These are phyloP conservation scores for Thysanoteuthis rhombus DNA, from an alignment of 2,888 invertebrate genomes.

Conservation along the genomic window DNA sequence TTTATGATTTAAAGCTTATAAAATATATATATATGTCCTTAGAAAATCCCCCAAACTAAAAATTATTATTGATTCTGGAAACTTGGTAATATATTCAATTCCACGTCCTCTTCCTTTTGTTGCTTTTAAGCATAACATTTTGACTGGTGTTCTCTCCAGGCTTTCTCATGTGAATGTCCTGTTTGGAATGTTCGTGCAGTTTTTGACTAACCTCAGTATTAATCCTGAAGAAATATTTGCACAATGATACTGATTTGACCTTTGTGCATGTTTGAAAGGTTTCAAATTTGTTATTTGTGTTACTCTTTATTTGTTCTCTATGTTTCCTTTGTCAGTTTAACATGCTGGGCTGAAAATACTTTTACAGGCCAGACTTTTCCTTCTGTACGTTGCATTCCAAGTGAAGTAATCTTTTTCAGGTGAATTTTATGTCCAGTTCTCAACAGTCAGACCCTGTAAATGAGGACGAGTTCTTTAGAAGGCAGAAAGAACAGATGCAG, in stretches of 20 bases:
- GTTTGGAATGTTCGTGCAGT: background rate
- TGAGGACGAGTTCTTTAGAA: background rate
- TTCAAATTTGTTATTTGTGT: background rate
- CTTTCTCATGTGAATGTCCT: background rate
- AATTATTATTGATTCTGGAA: too few relatives aligned
- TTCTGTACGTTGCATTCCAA: background rate
- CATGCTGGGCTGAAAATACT: background rate
- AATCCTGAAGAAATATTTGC: background rate
- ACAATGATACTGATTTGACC: background rate
- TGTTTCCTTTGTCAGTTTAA: background rate
- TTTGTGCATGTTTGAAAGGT: background rate
- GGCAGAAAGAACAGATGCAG: background rate
- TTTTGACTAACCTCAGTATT: background rate
- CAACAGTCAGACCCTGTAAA: background rate
- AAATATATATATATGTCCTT: too few relatives aligned
- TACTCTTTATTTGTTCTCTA: background rate
- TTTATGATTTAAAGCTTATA: too few relatives aligned
- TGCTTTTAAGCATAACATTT: too few relatives aligned
- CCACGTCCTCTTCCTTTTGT: too few relatives aligned
- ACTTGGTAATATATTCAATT: too few relatives aligned
- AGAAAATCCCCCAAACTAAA: too few relatives aligned
- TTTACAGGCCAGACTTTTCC: background rate
- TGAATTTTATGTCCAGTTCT: background rate
- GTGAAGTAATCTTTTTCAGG: slow-evolving; percentile 12
- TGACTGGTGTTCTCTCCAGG: too few relatives aligned